Conservation (phyloP, 2,797 vertebrate genomes). For the Aselliscus stoliczkanus region DNA sequence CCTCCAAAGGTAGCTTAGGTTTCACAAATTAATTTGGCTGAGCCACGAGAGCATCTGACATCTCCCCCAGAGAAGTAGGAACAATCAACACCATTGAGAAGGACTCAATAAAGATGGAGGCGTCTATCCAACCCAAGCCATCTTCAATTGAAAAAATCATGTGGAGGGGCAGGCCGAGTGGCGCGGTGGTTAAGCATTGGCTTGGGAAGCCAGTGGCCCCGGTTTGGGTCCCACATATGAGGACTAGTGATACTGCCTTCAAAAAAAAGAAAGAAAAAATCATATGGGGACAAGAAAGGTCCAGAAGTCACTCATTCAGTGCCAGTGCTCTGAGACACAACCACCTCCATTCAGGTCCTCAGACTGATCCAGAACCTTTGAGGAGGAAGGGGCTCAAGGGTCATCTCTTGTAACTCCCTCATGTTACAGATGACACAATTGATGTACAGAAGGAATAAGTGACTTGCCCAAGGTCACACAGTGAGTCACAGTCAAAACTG, state of each 20-base stretch:
- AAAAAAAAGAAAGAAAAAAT: too few relatives aligned
- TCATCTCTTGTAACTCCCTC: background rate
- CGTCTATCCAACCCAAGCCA: background rate
- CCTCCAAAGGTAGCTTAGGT: background rate
- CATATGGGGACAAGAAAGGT: background rate
- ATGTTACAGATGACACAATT: background rate
- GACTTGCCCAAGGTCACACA: background rate
- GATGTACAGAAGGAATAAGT: background rate
- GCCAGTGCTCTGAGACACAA: background rate
- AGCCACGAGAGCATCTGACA: background rate
- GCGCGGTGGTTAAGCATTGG: too few relatives aligned
- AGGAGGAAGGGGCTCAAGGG: background rate
- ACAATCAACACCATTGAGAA: background rate
- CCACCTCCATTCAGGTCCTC: background rate
- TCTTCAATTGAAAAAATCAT: background rate
- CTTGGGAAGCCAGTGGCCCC: too few relatives aligned
- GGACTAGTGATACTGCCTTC: too few relatives aligned
- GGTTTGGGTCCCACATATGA: too few relatives aligned
- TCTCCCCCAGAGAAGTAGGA: background rate
- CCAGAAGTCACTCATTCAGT: background rate
- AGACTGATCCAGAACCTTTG: background rate
- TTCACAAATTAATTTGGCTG: background rate
- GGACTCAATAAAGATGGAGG: background rate
- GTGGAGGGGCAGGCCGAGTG: too few relatives aligned
- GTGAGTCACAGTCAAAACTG: background rate